phyloP scores from a whole-genome alignment of 2,113 vertebrate species.

The Burhinus oedicnemus region DNA sequence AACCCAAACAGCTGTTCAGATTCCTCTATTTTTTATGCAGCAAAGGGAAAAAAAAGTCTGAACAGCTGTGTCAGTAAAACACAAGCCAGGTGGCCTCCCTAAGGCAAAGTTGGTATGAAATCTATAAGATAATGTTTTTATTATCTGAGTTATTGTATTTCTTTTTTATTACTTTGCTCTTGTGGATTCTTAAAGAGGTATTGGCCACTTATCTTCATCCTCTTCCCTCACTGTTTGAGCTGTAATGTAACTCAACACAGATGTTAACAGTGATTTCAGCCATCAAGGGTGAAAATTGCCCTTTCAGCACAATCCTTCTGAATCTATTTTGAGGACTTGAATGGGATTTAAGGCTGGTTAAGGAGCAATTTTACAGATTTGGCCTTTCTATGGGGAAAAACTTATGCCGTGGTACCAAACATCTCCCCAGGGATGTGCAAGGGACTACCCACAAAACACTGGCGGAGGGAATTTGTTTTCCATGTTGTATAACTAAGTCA shows the following conservation, averaged over 20 bases:
- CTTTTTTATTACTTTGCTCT: not conserved
- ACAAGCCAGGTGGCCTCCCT: slow-evolving; percentile 41
- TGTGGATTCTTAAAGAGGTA: not conserved
- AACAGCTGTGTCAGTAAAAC: slow-evolving; percentile 50
- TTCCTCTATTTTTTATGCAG: not conserved
- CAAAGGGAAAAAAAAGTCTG: not conserved
- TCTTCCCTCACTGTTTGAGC: not conserved
- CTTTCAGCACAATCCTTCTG: not conserved
- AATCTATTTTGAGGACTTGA: not conserved
- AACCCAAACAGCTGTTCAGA: slow-evolving; percentile 11
- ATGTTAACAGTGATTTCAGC: not conserved
- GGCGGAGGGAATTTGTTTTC: not conserved
- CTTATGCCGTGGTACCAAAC: not conserved
- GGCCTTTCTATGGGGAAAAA: not conserved
- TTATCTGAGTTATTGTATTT: slow-evolving; percentile 27
- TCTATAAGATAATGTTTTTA: slow-evolving; percentile 30
- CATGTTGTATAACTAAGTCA: not conserved
- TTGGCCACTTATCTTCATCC: not conserved
- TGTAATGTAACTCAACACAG: not conserved
- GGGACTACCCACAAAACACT: not conserved
- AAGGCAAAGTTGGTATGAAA: slow-evolving; percentile 37
- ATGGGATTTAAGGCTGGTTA: not conserved
- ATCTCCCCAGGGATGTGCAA: not conserved
- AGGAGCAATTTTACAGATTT: not conserved
- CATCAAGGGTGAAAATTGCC: not conserved